Conservation (phyloP, 2,797 vertebrate genomes). For the Xenentodon cancila region DNA sequence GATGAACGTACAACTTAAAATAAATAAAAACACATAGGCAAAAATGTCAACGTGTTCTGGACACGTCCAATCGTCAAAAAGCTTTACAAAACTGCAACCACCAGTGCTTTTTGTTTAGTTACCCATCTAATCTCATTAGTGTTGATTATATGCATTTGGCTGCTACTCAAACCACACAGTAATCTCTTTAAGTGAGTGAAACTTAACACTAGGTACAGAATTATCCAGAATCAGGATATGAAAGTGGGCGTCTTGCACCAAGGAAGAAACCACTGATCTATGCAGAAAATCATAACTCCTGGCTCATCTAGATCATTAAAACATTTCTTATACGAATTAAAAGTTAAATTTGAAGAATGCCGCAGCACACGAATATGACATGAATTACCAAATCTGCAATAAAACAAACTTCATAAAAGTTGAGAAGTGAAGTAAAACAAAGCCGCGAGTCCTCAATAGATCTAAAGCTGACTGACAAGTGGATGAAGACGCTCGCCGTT, state of each 20-base stretch:
- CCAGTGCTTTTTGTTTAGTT: not conserved
- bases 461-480: slow-evolving; percentile 35
- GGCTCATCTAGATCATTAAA: no score
- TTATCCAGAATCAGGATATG: slow-evolving; percentile 47
- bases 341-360: no score
- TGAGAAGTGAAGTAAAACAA: slow-evolving; percentile 12
- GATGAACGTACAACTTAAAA: not conserved
- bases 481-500: slow-evolving; percentile 26
- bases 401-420: slow-evolving; percentile 19
- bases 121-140: slow-evolving; percentile 6
- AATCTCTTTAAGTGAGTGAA: slow-evolving; percentile 39
- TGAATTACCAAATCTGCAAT: not conserved
- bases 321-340: no score
- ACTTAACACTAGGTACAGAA: slow-evolving; percentile 24
- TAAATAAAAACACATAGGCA: not conserved
- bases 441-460: slow-evolving; percentile 21
- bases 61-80: not conserved
- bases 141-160: slow-evolving; percentile 10
- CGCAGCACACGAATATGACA: not conserved
- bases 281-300: no score
- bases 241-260: slow-evolving; percentile 1
- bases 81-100: not conserved
- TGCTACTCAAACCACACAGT: not conserved
- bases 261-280: no score
- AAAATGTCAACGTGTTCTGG: no score